These are phyloP conservation scores for Pelosia muscerda DNA, from an alignment of 2,888 invertebrate species.

Conservation along the genomic window DNA sequence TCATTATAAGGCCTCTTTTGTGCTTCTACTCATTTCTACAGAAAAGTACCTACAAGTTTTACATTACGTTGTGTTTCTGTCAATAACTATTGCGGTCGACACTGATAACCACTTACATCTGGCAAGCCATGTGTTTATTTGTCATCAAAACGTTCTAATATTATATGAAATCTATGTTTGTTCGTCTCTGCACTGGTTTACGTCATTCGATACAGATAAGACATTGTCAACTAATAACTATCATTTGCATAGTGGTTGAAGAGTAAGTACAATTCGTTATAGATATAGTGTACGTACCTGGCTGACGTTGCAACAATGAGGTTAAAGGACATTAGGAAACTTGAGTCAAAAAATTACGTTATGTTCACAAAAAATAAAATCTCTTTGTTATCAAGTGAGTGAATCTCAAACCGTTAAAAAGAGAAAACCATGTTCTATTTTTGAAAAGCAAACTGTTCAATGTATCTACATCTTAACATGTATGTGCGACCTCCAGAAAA, in stretches of 20 bases:
- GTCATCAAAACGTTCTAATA: neutral
- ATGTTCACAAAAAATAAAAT: neutral
- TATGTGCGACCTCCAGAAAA: constrained; percentile 47
- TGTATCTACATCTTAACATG: constrained; percentile 23
- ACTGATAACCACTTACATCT: neutral
- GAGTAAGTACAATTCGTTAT: no score
- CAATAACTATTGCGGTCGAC: neutral
- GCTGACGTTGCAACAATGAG: neutral
- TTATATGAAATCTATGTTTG: neutral
- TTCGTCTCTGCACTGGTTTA: neutral
- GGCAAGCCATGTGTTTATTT: neutral
- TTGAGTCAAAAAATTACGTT: no score
- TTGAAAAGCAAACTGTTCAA: constrained; percentile 19
- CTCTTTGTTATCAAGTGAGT: neutral
- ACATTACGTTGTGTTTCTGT: neutral
- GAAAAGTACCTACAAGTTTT: no score
- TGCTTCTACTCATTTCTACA: no score
- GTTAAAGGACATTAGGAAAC: neutral
- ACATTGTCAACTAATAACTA: constrained; percentile 4
- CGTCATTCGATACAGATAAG: neutral
- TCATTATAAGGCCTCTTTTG: no score
- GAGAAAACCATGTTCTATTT: constrained; percentile 20
- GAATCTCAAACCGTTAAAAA: constrained; percentile 12
- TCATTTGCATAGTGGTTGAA: neutral
- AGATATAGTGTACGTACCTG: neutral